A percentile compares a stretch with the other conserved stretches of the same genome.
Conservation (phyloP, 1,140 invertebrate species). For the Centruroides vittatus region DNA sequence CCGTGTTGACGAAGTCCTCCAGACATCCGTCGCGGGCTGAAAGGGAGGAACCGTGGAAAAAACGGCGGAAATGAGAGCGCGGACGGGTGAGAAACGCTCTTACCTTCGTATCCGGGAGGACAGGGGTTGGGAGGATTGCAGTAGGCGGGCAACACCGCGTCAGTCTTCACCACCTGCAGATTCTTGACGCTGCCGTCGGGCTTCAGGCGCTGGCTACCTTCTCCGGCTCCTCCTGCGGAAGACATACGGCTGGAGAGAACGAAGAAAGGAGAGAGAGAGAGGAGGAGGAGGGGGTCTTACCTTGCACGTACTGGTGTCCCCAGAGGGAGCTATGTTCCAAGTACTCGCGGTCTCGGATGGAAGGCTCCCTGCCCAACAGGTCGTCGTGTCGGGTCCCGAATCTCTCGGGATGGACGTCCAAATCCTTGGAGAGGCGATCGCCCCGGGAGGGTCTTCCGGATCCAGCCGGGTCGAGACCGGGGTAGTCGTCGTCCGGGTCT, state of each 20-base stretch:
- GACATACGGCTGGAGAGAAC: not conserved
- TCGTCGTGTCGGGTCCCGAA: slow-evolving; percentile 8
- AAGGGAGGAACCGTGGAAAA: not conserved
- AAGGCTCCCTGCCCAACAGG: slow-evolving; percentile 30
- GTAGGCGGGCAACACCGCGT: slow-evolving; percentile 86
- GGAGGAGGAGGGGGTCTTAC: slow-evolving; percentile 19
- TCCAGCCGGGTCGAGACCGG: not conserved
- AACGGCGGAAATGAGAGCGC: not conserved
- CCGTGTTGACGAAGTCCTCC: slow-evolving; percentile 85
- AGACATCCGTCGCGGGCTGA: slow-evolving; percentile 74
- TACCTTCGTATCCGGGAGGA: slow-evolving; percentile 47
- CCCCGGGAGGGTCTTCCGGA: not conserved
- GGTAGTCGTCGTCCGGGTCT: not conserved
- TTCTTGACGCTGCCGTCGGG: slow-evolving; percentile 45
- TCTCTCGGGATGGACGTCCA: not conserved
- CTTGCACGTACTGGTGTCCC: slow-evolving; percentile 59
- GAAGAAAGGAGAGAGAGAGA: not conserved
- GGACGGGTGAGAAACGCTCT: not conserved
- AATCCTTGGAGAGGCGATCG: too few relatives aligned
- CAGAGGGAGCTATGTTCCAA: slow-evolving; percentile 72
- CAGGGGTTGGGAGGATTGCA: slow-evolving; percentile 99
- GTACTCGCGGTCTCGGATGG: slow-evolving; percentile 72
- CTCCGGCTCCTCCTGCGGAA: slow-evolving; percentile 48
- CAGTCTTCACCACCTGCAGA: slow-evolving; percentile 62
- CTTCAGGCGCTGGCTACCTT: slow-evolving; percentile 51